Conservation (phyloP, 2,113 vertebrate genomes). For the Collichthys lucidus region DNA sequence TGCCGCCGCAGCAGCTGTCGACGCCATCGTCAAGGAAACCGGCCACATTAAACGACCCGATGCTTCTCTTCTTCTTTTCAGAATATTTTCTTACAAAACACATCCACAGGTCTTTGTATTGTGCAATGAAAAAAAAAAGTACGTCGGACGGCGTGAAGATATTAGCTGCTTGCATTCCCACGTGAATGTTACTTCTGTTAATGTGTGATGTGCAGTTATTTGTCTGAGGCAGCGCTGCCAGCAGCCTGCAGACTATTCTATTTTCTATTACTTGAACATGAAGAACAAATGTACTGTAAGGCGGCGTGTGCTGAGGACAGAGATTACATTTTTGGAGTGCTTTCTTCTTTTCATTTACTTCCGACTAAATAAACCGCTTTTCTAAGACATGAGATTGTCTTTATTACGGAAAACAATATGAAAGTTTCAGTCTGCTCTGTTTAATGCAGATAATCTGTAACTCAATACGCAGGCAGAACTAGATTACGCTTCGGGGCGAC, state of each 20-base stretch:
- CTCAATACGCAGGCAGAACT: slow-evolving; percentile 11
- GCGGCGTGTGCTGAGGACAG: slow-evolving; percentile 9
- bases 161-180: slow-evolving; percentile 59
- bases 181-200: slow-evolving; percentile 67
- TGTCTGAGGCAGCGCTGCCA: slow-evolving; percentile 60
- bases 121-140: slow-evolving; percentile 10
- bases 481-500: background rate
- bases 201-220: slow-evolving; percentile 66
- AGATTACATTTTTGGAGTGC: slow-evolving; percentile 54
- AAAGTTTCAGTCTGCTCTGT: slow-evolving; percentile 3
- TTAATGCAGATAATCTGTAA: slow-evolving; percentile 13
- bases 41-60: background rate
- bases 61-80: slow-evolving; percentile 30
- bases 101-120: slow-evolving; percentile 50
- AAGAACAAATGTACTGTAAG: slow-evolving; percentile 41
- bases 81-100: slow-evolving; percentile 74
- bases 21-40: background rate
- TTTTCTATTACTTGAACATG: slow-evolving; percentile 75
- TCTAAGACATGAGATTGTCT: slow-evolving; percentile 55
- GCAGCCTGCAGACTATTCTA: slow-evolving; percentile 53
- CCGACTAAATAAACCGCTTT: slow-evolving; percentile 76
- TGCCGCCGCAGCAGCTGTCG: slow-evolving; percentile 24
- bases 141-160: slow-evolving; percentile 8
- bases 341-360: slow-evolving; percentile 68
- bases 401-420: slow-evolving; percentile 41